phyloP scores from a whole-genome alignment of 2,113 vertebrate species.

The Pithys albifrons region DNA sequence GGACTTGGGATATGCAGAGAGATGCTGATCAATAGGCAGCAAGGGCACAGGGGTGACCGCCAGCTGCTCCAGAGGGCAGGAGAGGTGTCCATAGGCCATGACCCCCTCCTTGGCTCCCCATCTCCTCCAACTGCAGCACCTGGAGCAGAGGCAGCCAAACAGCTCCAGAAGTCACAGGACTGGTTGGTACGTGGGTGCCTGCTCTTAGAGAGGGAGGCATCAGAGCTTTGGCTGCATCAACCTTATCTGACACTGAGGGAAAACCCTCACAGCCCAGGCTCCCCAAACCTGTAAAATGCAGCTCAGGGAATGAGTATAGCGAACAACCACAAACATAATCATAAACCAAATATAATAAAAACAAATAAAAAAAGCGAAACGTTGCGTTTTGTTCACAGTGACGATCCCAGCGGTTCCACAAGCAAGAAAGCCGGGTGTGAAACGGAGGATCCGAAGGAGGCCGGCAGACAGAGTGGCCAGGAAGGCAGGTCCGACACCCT shows the following conservation, averaged over 20 bases:
- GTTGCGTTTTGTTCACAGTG: conserved; percentile 82
- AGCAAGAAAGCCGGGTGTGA: conserved; percentile 76
- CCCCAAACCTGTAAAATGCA: not conserved
- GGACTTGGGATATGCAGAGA: not conserved
- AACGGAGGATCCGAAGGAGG: conserved; percentile 79
- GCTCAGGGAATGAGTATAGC: not conserved
- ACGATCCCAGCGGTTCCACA: conserved; percentile 76
- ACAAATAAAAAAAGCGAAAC: conserved; percentile 74
- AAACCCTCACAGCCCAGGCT: not conserved
- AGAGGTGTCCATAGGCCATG: not conserved
- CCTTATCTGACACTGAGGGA: not conserved
- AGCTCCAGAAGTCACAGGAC: not conserved
- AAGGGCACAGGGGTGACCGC: not conserved
- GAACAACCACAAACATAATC: not conserved
- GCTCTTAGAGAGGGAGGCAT: not conserved
- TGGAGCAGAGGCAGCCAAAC: not conserved
- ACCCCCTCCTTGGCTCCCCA: not conserved
- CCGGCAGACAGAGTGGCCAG: conserved; percentile 78
- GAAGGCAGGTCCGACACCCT: conserved; percentile 74
- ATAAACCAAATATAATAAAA: conserved; percentile 17
- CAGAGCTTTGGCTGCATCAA: not conserved
- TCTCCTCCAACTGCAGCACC: not conserved
- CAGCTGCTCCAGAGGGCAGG: not conserved
- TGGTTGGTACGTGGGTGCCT: not conserved
- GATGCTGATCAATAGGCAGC: not conserved